A percentile compares a stretch with the other conserved stretches of the same genome.
phyloP scores from a whole-genome alignment of 2,797 vertebrate species.

The Sebastes trivittatus region DNA sequence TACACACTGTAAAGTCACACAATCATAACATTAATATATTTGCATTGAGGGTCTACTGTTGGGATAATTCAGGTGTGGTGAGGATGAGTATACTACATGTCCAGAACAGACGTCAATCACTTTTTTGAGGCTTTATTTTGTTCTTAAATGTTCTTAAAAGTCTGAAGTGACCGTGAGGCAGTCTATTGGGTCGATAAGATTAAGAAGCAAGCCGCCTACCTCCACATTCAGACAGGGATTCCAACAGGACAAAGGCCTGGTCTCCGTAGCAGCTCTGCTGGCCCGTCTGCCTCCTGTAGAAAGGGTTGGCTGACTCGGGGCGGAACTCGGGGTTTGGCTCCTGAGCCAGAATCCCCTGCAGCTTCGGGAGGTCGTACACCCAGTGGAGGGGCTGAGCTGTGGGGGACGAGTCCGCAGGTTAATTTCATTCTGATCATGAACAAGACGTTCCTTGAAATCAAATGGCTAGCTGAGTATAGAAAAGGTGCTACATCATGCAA shows the following conservation, averaged over 20 bases:
- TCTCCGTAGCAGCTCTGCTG: constrained; percentile 84
- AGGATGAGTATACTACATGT: background rate
- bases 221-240: constrained; percentile 81
- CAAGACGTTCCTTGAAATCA: background rate
- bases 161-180: background rate
- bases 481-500: background rate
- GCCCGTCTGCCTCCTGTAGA: constrained; percentile 80
- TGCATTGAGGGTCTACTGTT: background rate
- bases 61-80: background rate
- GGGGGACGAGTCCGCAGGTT: background rate
- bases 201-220: constrained; percentile 51
- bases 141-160: too few species aligned
- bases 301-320: constrained; percentile 81
- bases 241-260: constrained; percentile 81
- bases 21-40: background rate
- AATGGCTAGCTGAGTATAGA: background rate
- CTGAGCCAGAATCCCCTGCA: constrained; percentile 69
- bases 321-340: constrained; percentile 76
- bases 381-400: constrained; percentile 84
- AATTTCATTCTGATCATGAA: background rate
- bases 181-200: background rate
- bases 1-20: background rate
- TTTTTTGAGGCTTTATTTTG: too few species aligned
- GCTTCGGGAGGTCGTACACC: constrained; percentile 81
- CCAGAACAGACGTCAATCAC: background rate